A percentile compares a stretch with the other conserved stretches of the same genome.
phyloP scores from a whole-genome alignment of 1,140 invertebrate species.

The Drosophila rufa region DNA sequence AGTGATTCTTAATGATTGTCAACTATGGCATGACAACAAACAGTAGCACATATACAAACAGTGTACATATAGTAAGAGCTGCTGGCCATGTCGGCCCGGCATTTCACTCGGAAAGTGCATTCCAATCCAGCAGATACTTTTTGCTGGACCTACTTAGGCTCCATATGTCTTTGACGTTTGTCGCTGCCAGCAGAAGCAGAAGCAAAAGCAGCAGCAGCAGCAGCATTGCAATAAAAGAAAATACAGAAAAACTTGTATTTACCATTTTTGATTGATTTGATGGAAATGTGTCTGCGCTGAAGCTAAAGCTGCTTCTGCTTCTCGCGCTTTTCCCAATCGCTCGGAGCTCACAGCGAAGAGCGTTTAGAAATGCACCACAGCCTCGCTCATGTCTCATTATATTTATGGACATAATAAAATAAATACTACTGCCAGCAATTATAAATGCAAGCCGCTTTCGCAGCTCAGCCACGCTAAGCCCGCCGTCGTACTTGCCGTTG shows the following conservation, averaged over 20 bases:
- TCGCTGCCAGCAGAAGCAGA: conserved; percentile 18
- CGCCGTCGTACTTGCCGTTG: conserved; percentile 17
- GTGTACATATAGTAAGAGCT: conserved; percentile 41
- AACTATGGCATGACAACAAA: conserved; percentile 79
- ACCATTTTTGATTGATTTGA: conserved; percentile 84
- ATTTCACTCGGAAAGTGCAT: conserved; percentile 83
- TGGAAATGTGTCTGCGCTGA: conserved; percentile 75
- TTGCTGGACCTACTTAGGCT: conserved; percentile 82
- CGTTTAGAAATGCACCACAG: conserved; percentile 22
- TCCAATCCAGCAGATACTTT: conserved; percentile 76
- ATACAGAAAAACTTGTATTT: conserved; percentile 77
- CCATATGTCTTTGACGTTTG: conserved; percentile 74
- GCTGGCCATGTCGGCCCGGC: conserved; percentile 70
- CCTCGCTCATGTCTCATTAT: conserved; percentile 77
- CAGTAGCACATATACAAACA: conserved; percentile 35
- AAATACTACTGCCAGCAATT: conserved; percentile 80
- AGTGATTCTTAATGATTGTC: conserved; percentile 84
- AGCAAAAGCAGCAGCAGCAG: neutral
- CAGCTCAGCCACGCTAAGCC: conserved; percentile 53
- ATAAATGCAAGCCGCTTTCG: conserved; percentile 80
- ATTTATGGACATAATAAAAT: conserved; percentile 84
- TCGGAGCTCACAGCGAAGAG: conserved; percentile 2
- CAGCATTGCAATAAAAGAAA: conserved; percentile 61
- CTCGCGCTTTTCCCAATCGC: conserved; percentile 21
- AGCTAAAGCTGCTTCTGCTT: conserved; percentile 32